Base-by-base conservation (phyloP, 2,797 vertebrate species). In the Lacerta viridis region DNA sequence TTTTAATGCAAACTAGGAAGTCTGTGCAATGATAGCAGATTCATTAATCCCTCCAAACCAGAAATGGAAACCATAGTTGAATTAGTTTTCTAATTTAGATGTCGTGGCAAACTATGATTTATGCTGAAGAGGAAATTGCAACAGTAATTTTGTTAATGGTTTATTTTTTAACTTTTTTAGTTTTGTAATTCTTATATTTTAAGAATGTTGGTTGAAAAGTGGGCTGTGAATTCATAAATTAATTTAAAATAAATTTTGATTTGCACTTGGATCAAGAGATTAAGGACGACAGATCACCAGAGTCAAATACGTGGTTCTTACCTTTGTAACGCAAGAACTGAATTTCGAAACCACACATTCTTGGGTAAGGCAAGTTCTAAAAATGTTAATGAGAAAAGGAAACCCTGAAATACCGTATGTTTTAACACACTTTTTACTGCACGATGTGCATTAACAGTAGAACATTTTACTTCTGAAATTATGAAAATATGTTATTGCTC, bases 341-440 rank as follows among this genome's bases (percentile, higher is more conserved):
- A 87, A 87, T 82, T 82, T 87, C 29, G 39, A 87, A 82, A 82
- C 36, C 68, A 82, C 39, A 87, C 39, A 87, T 87, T 87, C 86
- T 82, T 76, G 79, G 79, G 64, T 23, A 87, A 82, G 50, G 69
- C 69, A 82, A 87, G 55, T 82, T 87, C 86, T 87, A 87, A 82
- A 87, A 87, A 75, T 36, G 41, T 82, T 87, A 75, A 87, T 75
- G 55, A 74, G 79, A 87, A 87, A 82, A 82, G 78, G 68, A 82
- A 41, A 75, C 55, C 79, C 86, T 87, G 71, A 81, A 87, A 87
- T 75, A n/a, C n/a, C n/a, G n/a, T n/a, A 82, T 46, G 7, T 75
- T 72, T 72, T 15, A 80, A n/a, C 55, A 82, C 5, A 59, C 43
- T 80, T 87, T 41, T 87, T 64, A 29, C 11, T 74, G 69, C 68